Percentiles rank a stretch among this genome's conserved stretches.
Conservation (phyloP, 2,888 invertebrate genomes). For the Stenoptilia bipunctidactyla region DNA sequence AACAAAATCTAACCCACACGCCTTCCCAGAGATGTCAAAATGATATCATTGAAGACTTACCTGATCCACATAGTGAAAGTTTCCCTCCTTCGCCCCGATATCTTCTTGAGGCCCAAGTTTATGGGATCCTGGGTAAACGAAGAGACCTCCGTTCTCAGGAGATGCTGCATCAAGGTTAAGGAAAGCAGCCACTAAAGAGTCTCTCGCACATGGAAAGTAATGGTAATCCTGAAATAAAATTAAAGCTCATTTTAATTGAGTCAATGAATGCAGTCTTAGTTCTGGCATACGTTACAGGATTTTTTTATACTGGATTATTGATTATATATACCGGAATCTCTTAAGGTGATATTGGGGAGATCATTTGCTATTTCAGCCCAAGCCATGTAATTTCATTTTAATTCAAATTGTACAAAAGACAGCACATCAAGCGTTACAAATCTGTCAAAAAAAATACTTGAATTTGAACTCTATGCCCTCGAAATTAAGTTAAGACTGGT, state of each 20-base stretch:
- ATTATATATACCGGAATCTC: too few species aligned
- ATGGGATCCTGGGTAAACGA: constrained; percentile 72
- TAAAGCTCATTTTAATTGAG: constrained; percentile 1
- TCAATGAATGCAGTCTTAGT: neutral
- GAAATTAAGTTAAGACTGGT: too few species aligned
- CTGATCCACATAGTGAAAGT: constrained; percentile 62
- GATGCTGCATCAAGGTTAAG: constrained; percentile 68
- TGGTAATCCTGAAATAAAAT: constrained; percentile 60
- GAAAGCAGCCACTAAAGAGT: constrained; percentile 71
- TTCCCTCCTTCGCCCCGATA: constrained; percentile 46
- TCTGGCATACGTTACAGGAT: too few species aligned
- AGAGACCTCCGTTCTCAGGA: constrained; percentile 70
- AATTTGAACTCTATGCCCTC: too few species aligned
- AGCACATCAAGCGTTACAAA: too few species aligned
- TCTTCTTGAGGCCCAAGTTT: constrained; percentile 68
- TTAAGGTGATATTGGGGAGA: too few species aligned
- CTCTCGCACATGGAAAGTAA: constrained; percentile 70
- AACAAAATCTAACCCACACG: too few species aligned
- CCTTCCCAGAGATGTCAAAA: neutral
- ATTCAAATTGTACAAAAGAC: too few species aligned
- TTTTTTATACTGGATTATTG: too few species aligned
- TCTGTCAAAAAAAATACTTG: too few species aligned
- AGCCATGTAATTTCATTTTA: too few species aligned
- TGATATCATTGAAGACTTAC: constrained; percentile 19
- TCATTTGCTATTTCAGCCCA: too few species aligned